Evolutionary conservation across 2,113 vertebrate species (phyloP).

Genomic region (Hydrochoerus hydrochaeris): DNA sequence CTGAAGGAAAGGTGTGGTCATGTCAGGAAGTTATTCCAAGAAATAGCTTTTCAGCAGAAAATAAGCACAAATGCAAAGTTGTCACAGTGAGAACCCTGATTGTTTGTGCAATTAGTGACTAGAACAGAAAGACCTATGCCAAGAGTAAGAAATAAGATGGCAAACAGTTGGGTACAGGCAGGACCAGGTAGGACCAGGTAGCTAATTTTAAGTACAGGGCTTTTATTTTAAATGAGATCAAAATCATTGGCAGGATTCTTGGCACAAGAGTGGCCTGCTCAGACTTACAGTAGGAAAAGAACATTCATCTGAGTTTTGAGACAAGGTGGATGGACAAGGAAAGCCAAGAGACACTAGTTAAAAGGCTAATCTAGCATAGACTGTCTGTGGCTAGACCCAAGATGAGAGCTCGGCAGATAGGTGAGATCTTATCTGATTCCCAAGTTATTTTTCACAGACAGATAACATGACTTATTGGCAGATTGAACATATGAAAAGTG

Average conservation of each 20-base stretch:
- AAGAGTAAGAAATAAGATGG: background rate
- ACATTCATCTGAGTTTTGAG: background rate
- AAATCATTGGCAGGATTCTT: background rate
- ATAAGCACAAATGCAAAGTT: background rate
- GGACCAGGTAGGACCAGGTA: background rate
- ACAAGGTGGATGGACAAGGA: background rate
- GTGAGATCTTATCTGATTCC: background rate
- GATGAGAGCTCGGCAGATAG: background rate
- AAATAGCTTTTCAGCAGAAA: background rate
- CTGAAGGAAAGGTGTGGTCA: background rate
- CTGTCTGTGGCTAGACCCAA: background rate
- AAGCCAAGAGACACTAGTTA: background rate
- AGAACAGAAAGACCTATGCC: background rate
- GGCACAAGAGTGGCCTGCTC: background rate
- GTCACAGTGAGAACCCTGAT: background rate
- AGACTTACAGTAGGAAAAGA: background rate
- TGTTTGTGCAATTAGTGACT: background rate
- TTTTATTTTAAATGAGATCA: background rate
- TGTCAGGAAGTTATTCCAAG: background rate
- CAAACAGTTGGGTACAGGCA: background rate
- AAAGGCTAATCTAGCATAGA: background rate
- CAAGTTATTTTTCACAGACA: background rate
- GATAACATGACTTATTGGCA: background rate
- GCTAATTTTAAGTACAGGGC: background rate
- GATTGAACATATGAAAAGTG: background rate